Conservation (phyloP, 2,797 vertebrate species). For the Manis pentadactyla region DNA sequence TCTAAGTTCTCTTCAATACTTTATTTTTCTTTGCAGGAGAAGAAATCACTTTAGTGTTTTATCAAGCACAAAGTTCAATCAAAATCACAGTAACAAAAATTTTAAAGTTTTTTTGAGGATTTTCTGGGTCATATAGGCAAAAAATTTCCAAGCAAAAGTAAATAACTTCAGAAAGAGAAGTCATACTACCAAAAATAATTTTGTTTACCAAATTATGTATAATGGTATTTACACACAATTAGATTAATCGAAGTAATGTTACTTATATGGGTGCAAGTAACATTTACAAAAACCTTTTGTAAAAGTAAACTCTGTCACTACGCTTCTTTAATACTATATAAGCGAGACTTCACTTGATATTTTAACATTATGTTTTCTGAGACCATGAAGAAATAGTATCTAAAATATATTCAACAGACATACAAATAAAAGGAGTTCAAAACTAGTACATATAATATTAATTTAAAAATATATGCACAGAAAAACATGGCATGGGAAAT, state of each 20-base stretch:
- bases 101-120: not conserved
- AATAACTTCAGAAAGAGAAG: slow-evolving; percentile 29
- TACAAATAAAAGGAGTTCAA: not conserved
- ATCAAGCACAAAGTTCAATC: slow-evolving; percentile 57
- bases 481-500: not conserved
- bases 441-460: not conserved
- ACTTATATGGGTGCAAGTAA: not conserved
- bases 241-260: not conserved
- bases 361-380: too few species aligned
- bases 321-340: slow-evolving; percentile 5
- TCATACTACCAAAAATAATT: slow-evolving; percentile 15
- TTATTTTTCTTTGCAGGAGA: slow-evolving; percentile 47
- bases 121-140: not conserved
- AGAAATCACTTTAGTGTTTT: slow-evolving; percentile 46
- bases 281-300: not conserved
- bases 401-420: not conserved
- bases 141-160: not conserved
- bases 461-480: not conserved
- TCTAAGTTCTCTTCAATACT: not conserved
- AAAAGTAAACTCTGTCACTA: not conserved
- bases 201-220: slow-evolving; percentile 15
- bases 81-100: slow-evolving; percentile 48
- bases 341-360: not conserved
- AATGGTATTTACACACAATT: not conserved
- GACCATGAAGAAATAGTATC: slow-evolving; percentile 7